These are phyloP conservation scores for Camponotus floridanus DNA, from an alignment of 1,140 invertebrate species.

Conservation along the genomic window DNA sequence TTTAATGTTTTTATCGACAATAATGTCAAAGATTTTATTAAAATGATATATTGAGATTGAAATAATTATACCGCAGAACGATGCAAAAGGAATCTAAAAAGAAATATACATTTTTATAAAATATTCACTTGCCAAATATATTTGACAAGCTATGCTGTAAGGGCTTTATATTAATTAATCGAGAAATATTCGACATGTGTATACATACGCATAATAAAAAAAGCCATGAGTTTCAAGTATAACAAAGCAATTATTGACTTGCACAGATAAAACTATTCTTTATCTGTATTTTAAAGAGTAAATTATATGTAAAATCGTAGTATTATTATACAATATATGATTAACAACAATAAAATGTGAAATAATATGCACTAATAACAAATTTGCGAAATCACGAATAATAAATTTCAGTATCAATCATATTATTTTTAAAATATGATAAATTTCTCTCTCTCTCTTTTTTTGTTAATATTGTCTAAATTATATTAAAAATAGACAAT, in stretches of 20 bases:
- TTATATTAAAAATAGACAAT: not conserved
- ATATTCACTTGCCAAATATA: not conserved
- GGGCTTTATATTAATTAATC: constrained; percentile 1
- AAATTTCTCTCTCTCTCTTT: not conserved
- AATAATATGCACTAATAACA: not conserved
- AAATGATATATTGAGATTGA: constrained; percentile 12
- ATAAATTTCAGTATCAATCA: not conserved
- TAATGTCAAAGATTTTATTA: constrained; percentile 6
- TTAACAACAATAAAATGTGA: no score
- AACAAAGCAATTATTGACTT: not conserved
- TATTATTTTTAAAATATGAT: not conserved
- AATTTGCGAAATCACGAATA: not conserved
- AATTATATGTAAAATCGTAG: not conserved
- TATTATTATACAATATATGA: not conserved
- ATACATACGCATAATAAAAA: no score
- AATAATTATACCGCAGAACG: not conserved
- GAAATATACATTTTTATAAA: constrained; percentile 37
- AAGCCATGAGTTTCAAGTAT: no score
- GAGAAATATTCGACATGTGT: constrained; percentile 38
- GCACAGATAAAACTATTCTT: not conserved
- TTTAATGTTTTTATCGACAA: constrained; percentile 38
- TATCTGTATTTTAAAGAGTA: not conserved
- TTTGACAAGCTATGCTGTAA: constrained; percentile 19
- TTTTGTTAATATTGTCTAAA: not conserved
- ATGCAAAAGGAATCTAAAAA: not conserved